These are phyloP conservation scores for Myotis pilosus DNA, from an alignment of 2,797 vertebrate genomes.

Conservation along the genomic window DNA sequence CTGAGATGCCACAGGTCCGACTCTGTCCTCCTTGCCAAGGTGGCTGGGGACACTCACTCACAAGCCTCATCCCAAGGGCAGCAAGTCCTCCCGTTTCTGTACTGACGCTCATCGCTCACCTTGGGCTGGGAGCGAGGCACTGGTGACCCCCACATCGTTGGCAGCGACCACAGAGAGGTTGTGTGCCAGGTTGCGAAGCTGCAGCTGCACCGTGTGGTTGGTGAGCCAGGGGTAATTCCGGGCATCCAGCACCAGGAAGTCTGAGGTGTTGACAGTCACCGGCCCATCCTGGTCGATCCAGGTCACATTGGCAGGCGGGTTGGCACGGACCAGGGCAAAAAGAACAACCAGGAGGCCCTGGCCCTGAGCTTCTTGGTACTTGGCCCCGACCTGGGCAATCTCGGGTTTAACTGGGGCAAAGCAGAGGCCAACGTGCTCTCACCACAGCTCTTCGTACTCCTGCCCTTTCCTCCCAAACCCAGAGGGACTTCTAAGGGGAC, in stretches of 20 bases:
- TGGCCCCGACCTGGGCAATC: conserved; percentile 87
- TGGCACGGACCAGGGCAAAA: conserved; percentile 90
- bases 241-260: conserved; percentile 90
- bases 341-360: conserved; percentile 90
- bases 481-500: neutral
- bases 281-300: conserved; percentile 89
- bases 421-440: conserved; percentile 31
- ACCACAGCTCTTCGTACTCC: neutral
- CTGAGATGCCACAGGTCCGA: neutral
- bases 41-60: neutral
- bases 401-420: conserved; percentile 89
- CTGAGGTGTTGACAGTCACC: conserved; percentile 87
- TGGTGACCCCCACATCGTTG: conserved; percentile 86
- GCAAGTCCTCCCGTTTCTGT: neutral
- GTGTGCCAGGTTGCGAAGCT: conserved; percentile 82
- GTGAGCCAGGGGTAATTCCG: conserved; percentile 87
- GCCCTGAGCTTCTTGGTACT: conserved; percentile 85
- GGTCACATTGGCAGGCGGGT: conserved; percentile 89
- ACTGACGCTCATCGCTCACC: conserved; percentile 79
- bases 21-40: neutral
- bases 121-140: conserved; percentile 87
- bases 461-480: neutral
- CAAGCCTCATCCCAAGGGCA: neutral
- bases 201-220: conserved; percentile 90
- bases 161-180: conserved; percentile 88